Evolutionary conservation across 2,888 invertebrate genomes (phyloP), one percentile per base, ranked within the genome.

Genomic region (Himalopsyche kuldschensis): DNA sequence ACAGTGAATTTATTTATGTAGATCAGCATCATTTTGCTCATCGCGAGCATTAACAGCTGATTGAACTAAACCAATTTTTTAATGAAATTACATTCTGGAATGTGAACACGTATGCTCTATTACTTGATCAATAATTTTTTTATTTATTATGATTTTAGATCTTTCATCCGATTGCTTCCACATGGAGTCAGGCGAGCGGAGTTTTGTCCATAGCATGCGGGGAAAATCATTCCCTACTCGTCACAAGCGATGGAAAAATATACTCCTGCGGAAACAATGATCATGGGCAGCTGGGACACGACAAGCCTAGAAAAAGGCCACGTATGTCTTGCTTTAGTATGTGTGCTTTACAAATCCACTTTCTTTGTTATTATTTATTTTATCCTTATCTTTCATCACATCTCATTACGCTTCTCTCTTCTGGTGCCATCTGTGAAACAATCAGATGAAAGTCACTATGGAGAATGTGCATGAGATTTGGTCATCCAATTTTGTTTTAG

Each of bases 221-320:
- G 30, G 94, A 95, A 87, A 94, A 94, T 87, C 97, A 98, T 89
- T 95, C 97, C 0, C 89, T 98, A 17, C 93, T 97, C 86, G 91
- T 97, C 0, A 95, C 96, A 0, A 91, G 91, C 84, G 93, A 94
- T 88, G 98, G 98, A 11, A 93, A 95, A 87, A 92, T 98, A 6
- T 98, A 94, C 90, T 95, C 97, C 1, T 98, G 98, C 92, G 99
- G 99, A 1, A 96, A 93, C 88, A 99, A 99, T 91, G 97, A 98
- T 88, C 94, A 94, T 88, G 97, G 97, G 0, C 99, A 99, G 89
- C 92, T 99, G 81, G 99, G 98, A 5, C 96, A 96, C 88, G 91
- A 93, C 46, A 91, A 92, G 87, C 91, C 94, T 75, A 91, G 93
- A 88, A 94, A 93, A 92, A 91, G 93, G 91, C 93, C 94, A 91